A percentile compares a stretch with the other conserved stretches of the same genome.
These are phyloP conservation scores for Eristalis intricaria DNA, from an alignment of 2,888 invertebrate genomes.

Conservation along the genomic window DNA sequence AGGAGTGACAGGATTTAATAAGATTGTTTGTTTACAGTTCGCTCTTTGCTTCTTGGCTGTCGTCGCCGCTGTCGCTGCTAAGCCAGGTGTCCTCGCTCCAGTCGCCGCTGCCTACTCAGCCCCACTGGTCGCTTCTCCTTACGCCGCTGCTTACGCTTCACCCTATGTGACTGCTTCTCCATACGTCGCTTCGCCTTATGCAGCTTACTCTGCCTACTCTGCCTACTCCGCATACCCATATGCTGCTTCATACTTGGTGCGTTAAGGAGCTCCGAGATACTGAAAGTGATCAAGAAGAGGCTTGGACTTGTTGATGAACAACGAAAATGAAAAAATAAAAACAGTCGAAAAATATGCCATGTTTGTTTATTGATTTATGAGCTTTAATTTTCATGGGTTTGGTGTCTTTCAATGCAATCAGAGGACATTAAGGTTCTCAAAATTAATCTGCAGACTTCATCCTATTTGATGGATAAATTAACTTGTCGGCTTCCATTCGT, in stretches of 20 bases:
- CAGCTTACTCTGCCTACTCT: slow-evolving; percentile 66
- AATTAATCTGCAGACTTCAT: too few relatives aligned
- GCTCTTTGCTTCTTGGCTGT: slow-evolving; percentile 76
- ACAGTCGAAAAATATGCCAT: neutral
- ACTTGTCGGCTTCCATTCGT: too few relatives aligned
- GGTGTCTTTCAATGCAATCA: too few relatives aligned
- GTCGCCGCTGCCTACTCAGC: slow-evolving; percentile 73
- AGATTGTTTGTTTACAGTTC: slow-evolving; percentile 15
- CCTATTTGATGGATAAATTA: too few relatives aligned
- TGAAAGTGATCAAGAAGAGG: neutral
- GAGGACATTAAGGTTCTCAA: too few relatives aligned
- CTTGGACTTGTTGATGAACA: neutral
- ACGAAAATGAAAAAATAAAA: neutral
- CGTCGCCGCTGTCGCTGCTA: slow-evolving; percentile 75
- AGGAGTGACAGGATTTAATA: neutral
- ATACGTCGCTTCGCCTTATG: slow-evolving; percentile 73
- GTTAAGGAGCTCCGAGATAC: slow-evolving; percentile 41
- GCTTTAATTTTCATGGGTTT: too few relatives aligned
- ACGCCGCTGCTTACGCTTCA: slow-evolving; percentile 65
- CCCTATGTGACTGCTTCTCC: slow-evolving; percentile 73
- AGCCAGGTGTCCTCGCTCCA: slow-evolving; percentile 75
- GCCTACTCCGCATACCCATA: slow-evolving; percentile 72
- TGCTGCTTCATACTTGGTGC: slow-evolving; percentile 67
- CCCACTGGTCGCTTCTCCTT: slow-evolving; percentile 72
- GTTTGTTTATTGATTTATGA: too few relatives aligned